These are phyloP conservation scores for Onychomys arenicola DNA, from an alignment of 2,797 vertebrate genomes.

Conservation along the genomic window DNA sequence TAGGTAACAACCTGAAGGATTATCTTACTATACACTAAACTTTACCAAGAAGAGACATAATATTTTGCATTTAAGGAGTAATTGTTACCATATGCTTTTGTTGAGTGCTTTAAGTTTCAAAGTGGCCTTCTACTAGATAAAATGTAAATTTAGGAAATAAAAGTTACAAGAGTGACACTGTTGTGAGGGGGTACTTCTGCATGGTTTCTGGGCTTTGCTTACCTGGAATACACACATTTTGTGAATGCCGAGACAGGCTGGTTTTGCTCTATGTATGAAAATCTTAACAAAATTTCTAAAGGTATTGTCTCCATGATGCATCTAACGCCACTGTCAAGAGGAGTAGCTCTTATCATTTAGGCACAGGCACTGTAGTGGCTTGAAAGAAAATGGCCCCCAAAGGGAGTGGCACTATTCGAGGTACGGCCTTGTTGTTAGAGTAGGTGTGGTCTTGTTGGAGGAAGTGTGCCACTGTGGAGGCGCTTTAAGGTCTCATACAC, in stretches of 20 bases:
- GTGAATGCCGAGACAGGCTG: neutral
- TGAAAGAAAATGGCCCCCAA: neutral
- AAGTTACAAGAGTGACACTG: neutral
- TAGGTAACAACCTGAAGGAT: neutral
- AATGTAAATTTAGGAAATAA: neutral
- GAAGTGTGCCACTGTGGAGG: neutral
- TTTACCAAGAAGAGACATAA: neutral
- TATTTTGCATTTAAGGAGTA: neutral
- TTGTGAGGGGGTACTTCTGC: neutral
- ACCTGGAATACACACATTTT: neutral
- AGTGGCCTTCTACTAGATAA: neutral
- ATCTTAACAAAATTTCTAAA: too few species aligned
- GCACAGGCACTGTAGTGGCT: neutral
- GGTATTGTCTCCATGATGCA: neutral
- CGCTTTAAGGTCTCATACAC: neutral
- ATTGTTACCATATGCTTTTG: neutral
- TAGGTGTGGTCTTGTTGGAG: neutral
- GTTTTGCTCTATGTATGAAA: neutral
- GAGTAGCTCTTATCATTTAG: neutral
- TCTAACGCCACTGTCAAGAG: neutral
- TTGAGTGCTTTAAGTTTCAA: neutral
- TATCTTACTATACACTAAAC: neutral
- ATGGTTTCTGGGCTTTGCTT: neutral
- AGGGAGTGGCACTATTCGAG: neutral
- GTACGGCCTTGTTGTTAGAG: neutral